Evolutionary conservation across 2,113 vertebrate species (phyloP).

Genomic region (Cathartes aura): DNA sequence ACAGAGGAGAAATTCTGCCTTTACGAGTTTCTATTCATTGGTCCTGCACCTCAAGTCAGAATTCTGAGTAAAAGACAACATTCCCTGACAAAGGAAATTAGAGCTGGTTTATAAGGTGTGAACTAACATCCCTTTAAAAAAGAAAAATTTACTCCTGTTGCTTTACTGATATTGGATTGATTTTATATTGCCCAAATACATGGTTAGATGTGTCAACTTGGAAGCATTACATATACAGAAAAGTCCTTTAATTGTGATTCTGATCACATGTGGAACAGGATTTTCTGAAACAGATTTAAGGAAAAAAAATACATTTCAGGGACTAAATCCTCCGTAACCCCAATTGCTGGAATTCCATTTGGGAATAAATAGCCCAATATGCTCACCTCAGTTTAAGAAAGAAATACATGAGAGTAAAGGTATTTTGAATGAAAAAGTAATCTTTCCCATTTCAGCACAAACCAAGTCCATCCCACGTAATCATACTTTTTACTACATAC

Average conservation of each 20-base stretch:
- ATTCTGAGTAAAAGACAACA: background rate
- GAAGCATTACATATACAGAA: background rate
- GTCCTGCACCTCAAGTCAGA: background rate
- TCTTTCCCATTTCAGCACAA: background rate
- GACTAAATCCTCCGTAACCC: background rate
- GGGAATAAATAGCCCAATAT: background rate
- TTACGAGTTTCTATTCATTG: background rate
- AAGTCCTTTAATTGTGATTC: background rate
- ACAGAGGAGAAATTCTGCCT: background rate
- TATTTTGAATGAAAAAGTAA: conserved; percentile 18
- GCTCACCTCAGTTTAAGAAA: background rate
- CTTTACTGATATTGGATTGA: background rate
- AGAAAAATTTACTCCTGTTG: background rate
- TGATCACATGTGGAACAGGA: background rate
- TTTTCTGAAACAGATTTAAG: background rate
- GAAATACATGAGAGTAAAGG: background rate
- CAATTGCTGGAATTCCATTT: background rate
- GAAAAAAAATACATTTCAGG: background rate
- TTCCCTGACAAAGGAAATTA: background rate
- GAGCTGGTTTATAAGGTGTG: background rate
- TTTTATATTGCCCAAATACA: background rate
- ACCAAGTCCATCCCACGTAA: background rate
- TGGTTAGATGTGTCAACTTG: background rate
- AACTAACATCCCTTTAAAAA: background rate
- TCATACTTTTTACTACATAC: background rate